Conservation (phyloP, 2,113 vertebrate species). For the Peromyscus polionotus region DNA sequence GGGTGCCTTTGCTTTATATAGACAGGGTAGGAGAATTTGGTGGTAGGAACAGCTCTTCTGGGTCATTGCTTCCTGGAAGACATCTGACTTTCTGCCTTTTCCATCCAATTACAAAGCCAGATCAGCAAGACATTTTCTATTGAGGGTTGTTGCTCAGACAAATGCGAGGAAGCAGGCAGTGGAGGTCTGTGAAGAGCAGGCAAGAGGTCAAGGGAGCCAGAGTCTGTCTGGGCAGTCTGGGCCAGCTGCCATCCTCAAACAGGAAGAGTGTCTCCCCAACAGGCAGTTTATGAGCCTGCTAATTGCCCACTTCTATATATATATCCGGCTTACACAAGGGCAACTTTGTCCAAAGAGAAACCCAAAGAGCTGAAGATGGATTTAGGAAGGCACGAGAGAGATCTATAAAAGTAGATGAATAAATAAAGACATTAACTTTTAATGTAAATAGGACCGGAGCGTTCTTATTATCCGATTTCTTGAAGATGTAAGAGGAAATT, state of each 20-base stretch:
- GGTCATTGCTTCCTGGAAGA: slow-evolving; percentile 5
- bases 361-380: slow-evolving; percentile 67
- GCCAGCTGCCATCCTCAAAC: slow-evolving; percentile 57
- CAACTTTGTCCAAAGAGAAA: slow-evolving; percentile 64
- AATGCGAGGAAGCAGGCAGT: not conserved
- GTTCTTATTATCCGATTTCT: slow-evolving; percentile 73
- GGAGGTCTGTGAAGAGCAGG: slow-evolving; percentile 10
- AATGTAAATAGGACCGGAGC: slow-evolving; percentile 74
- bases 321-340: slow-evolving; percentile 49
- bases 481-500: slow-evolving; percentile 69
- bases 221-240: slow-evolving; percentile 41
- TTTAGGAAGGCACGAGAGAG: slow-evolving; percentile 50
- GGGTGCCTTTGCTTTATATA: not conserved
- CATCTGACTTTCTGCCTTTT: not conserved
- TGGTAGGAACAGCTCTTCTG: not conserved
- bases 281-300: slow-evolving; percentile 1
- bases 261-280: slow-evolving; percentile 58
- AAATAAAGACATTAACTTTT: slow-evolving; percentile 82
- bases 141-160: not conserved
- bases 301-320: slow-evolving; percentile 57
- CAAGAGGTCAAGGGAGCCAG: slow-evolving; percentile 47
- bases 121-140: not conserved
- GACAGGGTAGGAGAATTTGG: no score
- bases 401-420: slow-evolving; percentile 73
- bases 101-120: not conserved